Percentiles rank a stretch among this genome's conserved stretches.
phyloP scores from a whole-genome alignment of 1,140 invertebrate species.

The Drosophila insularis region DNA sequence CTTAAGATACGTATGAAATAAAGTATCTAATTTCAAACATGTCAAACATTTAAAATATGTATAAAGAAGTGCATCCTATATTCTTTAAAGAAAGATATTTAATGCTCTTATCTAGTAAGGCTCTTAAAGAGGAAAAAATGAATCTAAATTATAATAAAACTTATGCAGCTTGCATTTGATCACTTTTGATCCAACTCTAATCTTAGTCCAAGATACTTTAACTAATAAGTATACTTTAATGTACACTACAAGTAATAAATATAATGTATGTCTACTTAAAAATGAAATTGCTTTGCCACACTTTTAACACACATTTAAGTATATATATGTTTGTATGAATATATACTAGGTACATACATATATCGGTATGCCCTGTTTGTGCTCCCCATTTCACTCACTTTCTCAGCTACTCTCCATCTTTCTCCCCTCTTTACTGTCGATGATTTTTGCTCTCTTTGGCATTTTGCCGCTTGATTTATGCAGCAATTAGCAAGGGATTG shows the following conservation, averaged over 20 bases:
- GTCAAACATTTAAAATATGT: no score
- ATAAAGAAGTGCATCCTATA: no score
- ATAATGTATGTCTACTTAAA: neutral
- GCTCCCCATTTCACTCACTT: neutral
- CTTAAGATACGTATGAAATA: no score
- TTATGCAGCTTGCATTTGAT: no score
- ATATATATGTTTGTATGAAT: neutral
- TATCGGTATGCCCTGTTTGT: constrained; percentile 2
- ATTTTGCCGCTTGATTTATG: constrained; percentile 73
- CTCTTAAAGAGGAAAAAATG: no score
- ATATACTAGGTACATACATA: neutral
- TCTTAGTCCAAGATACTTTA: no score
- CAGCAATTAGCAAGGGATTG: constrained; percentile 65
- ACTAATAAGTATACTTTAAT: neutral
- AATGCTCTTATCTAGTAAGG: no score
- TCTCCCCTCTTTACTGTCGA: constrained; percentile 28
- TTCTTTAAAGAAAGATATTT: no score
- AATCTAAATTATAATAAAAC: no score
- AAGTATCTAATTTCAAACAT: no score
- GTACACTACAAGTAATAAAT: neutral
- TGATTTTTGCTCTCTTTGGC: constrained; percentile 66
- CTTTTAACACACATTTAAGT: constrained; percentile 6
- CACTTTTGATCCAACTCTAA: no score
- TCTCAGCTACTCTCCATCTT: neutral
- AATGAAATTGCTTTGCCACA: constrained; percentile 7